phyloP scores from a whole-genome alignment of 1,140 invertebrate species.

The Bombus turneri region DNA sequence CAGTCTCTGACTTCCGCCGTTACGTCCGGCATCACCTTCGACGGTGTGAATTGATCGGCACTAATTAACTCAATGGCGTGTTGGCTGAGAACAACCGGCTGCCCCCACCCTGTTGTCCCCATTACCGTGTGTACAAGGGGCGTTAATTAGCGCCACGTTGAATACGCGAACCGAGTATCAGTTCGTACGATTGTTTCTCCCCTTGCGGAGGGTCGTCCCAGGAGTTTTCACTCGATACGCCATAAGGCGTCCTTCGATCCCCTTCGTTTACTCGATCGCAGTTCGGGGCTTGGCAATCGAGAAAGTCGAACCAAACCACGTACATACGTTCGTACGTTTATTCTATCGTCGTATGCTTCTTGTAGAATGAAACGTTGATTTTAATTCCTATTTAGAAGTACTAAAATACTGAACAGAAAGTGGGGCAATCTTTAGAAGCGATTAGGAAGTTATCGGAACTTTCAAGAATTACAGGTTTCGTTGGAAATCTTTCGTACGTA shows the following conservation, averaged over 20 bases:
- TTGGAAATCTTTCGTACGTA: too few species aligned
- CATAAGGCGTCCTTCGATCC: background rate
- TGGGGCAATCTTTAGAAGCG: too few species aligned
- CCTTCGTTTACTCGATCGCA: background rate
- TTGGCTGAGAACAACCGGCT: background rate
- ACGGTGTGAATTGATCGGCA: background rate
- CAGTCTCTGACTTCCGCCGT: background rate
- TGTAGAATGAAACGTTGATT: background rate
- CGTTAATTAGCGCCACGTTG: slow-evolving; percentile 1
- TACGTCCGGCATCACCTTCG: background rate
- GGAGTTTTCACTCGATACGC: background rate
- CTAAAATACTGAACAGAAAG: too few species aligned
- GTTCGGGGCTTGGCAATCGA: background rate
- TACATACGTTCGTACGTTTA: background rate
- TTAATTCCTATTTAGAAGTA: background rate
- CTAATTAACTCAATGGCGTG: slow-evolving; percentile 2
- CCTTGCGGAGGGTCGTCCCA: background rate
- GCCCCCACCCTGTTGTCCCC: background rate
- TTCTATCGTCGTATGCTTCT: background rate
- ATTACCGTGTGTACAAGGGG: background rate
- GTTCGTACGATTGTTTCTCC: background rate
- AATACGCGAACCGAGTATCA: background rate
- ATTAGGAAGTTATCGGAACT: too few species aligned
- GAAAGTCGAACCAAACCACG: background rate
- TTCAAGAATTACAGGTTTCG: too few species aligned